These are phyloP conservation scores for Erinaceus europaeus DNA, from an alignment of 2,113 vertebrate species.

Conservation along the genomic window DNA sequence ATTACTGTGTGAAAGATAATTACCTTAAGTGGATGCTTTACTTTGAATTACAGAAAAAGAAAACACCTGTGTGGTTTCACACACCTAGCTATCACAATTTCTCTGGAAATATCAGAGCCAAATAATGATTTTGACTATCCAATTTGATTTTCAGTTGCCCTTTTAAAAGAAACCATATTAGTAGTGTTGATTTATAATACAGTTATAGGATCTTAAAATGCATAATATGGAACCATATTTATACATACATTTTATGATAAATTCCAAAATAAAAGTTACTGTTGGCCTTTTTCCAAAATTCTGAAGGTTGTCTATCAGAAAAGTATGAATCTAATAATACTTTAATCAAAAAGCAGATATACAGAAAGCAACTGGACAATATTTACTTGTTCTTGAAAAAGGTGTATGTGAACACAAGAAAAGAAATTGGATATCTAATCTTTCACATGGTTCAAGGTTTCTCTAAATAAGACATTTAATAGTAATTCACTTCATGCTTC, in stretches of 20 bases:
- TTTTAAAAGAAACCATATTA: constrained; percentile 2
- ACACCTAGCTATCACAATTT: neutral
- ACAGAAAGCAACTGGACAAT: neutral
- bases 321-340: neutral
- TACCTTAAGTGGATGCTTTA: neutral
- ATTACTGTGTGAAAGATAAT: constrained; percentile 16
- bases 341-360: neutral
- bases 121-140: neutral
- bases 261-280: neutral
- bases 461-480: too few species aligned
- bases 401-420: neutral
- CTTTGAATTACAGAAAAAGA: neutral
- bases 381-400: constrained; percentile 13
- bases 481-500: too few species aligned
- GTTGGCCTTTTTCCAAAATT: constrained; percentile 13
- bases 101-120: neutral
- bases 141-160: neutral
- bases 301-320: neutral
- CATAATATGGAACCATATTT: neutral
- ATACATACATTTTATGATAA: neutral
- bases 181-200: neutral
- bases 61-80: neutral
- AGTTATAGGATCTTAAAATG: constrained; percentile 14
- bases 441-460: too few species aligned
- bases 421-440: neutral